A percentile compares a stretch with the other conserved stretches of the same genome.
Evolutionary conservation across 2,888 invertebrate genomes (phyloP).

Genomic region (Papilio demoleus): DNA sequence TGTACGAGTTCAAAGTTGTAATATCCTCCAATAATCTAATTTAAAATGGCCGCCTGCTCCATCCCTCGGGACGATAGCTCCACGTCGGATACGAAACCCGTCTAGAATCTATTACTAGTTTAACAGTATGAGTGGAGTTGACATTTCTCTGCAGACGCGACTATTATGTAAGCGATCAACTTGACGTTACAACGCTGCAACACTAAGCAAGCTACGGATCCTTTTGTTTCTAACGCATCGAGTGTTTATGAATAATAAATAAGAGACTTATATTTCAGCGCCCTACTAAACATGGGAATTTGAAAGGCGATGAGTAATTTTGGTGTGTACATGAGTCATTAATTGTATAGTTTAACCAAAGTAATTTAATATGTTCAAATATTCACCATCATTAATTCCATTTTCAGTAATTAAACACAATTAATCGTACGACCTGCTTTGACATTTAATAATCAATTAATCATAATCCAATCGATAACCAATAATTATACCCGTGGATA

Average conservation of each 20-base stretch:
- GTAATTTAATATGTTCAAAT: not conserved
- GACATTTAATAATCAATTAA: slow-evolving; percentile 16
- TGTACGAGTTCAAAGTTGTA: slow-evolving; percentile 33
- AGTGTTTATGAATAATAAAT: not conserved
- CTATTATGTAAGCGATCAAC: slow-evolving; percentile 31
- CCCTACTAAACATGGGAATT: no score
- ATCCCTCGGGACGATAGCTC: slow-evolving; percentile 57
- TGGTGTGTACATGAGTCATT: not conserved
- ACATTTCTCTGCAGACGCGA: slow-evolving; percentile 43
- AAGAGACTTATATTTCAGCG: no score
- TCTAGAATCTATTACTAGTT: slow-evolving; percentile 53
- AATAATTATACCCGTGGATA: not conserved
- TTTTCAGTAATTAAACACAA: slow-evolving; percentile 33
- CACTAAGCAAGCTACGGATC: slow-evolving; percentile 4
- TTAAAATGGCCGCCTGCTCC: slow-evolving; percentile 56
- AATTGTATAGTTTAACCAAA: not conserved
- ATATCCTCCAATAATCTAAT: slow-evolving; percentile 56
- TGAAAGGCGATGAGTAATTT: no score
- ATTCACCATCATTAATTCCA: not conserved
- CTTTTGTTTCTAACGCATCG: not conserved
- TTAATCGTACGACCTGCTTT: slow-evolving; percentile 22
- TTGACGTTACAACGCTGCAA: slow-evolving; percentile 24
- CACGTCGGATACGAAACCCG: slow-evolving; percentile 54
- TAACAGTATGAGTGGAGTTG: slow-evolving; percentile 47
- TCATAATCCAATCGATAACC: slow-evolving; percentile 26